Evolutionary conservation across 2,888 invertebrate genomes (phyloP), one percentile per base, ranked within the genome.

Genomic region (Trachelus stipa): DNA sequence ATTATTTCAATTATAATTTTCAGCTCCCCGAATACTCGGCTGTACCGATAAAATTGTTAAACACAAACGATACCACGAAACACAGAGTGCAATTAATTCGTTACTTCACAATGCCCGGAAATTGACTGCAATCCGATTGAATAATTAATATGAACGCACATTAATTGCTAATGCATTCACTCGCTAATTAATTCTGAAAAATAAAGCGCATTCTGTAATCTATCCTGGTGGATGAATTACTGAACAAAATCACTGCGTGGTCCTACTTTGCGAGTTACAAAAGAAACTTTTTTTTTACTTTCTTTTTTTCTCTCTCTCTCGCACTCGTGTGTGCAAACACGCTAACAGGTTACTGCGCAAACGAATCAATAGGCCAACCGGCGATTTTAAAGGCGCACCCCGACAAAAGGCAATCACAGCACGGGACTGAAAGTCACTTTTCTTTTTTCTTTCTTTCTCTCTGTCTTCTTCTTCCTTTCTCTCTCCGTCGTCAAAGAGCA

Each of bases 351-450:
- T 71, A 71, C 33, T 34, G 33, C 71, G 34, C 71, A 71, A 71
- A 71, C 71, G 34, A 31, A 71, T 71, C 34, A 9, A 71, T 71
- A 71, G 71, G 71, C 31, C 71, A 34, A 71, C 71, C 71, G 9
- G 12, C 33, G 31, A 33, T 71, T 71, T 31, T 34, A 34, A 71
- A 31, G 71, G 33, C 12, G 71, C 34, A 71, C 71, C 33, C 71
- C 12, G 33, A 56, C 56, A 56, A 23, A 56, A 6, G 40, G 56
- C 56, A 23, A 56, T 56, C 56, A 9, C 23, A 9, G 40, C 9
- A 56, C 40, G 23, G 15, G 2, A 2, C 56, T 23, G 56, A 56
- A 40, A 40, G 23, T 56, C 9, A 23, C 23, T 2, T 11, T n/a
- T 23, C 12, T 69, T 69, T 15, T 69, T 33, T 30, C 11, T 34